Percentiles rank a stretch among this genome's conserved stretches.
phyloP scores from a whole-genome alignment of 2,113 vertebrate species.

The Chamaetylas fuelleborni region DNA sequence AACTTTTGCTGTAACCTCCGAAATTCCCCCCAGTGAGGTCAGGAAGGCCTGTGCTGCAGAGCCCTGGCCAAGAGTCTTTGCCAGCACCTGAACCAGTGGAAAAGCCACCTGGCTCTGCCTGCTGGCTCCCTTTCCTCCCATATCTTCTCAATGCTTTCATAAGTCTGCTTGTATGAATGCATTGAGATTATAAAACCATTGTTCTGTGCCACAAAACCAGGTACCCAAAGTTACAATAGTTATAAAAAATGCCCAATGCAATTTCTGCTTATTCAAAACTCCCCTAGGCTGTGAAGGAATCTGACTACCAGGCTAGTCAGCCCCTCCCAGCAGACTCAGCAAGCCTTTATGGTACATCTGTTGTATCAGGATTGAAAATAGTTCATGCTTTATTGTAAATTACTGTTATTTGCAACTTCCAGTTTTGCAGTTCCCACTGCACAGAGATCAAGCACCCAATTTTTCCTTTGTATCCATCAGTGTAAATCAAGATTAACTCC shows the following conservation, averaged over 20 bases:
- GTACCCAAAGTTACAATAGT: neutral
- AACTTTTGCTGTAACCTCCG: neutral
- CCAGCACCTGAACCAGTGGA: accelerated
- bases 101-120: neutral
- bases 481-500: conserved; percentile 22
- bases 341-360: neutral
- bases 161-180: neutral
- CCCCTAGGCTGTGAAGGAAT: neutral
- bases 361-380: neutral
- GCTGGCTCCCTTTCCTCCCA: neutral
- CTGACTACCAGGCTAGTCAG: neutral
- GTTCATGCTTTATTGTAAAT: neutral
- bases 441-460: neutral
- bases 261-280: neutral
- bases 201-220: neutral
- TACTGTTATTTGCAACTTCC: neutral
- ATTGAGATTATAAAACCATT: neutral
- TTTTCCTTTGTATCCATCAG: neutral
- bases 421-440: neutral
- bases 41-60: neutral
- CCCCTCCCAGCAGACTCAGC: neutral
- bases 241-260: neutral
- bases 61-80: neutral
- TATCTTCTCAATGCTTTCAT: accelerated
- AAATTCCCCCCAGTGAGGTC: neutral